A percentile compares a stretch with the other conserved stretches of the same genome.
These are phyloP conservation scores for Anguilla megastoma DNA, from an alignment of 2,797 vertebrate species.

Conservation along the genomic window DNA sequence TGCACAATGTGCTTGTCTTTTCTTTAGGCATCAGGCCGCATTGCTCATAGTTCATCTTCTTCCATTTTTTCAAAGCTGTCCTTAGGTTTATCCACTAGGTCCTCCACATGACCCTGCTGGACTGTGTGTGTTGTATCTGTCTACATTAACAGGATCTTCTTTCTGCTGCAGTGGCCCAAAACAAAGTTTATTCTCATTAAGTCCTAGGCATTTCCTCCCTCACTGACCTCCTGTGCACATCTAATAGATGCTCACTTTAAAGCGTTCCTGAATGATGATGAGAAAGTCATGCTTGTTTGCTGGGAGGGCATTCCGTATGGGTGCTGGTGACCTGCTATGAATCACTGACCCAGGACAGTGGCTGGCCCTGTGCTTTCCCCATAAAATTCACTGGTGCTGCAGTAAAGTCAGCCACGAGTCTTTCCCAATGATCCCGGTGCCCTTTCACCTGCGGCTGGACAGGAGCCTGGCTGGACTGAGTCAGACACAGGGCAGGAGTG, in stretches of 20 bases:
- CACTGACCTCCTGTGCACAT: neutral
- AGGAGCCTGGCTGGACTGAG: neutral
- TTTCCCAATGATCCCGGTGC: constrained; percentile 44
- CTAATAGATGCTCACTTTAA: neutral
- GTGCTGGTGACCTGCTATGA: constrained; percentile 42
- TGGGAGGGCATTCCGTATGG: neutral
- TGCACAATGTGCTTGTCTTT: neutral
- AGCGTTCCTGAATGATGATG: neutral
- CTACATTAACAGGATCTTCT: neutral
- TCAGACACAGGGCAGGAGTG: constrained; percentile 29
- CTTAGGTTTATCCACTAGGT: neutral
- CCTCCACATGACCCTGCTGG: neutral
- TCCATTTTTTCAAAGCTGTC: neutral
- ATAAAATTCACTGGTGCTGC: constrained; percentile 53
- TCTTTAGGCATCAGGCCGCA: neutral
- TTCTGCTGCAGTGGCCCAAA: neutral
- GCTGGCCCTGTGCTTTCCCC: constrained; percentile 39
- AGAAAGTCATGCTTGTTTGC: neutral
- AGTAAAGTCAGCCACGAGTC: constrained; percentile 51
- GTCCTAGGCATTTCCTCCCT: neutral
- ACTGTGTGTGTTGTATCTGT: neutral
- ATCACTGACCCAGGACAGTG: constrained; percentile 53
- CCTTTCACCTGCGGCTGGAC: constrained; percentile 32
- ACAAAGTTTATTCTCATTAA: neutral
- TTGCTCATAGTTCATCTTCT: neutral